Percentiles rank a stretch among this genome's conserved stretches.
These are phyloP conservation scores for Calliphora vicina DNA, from an alignment of 1,140 invertebrate species.

Conservation along the genomic window DNA sequence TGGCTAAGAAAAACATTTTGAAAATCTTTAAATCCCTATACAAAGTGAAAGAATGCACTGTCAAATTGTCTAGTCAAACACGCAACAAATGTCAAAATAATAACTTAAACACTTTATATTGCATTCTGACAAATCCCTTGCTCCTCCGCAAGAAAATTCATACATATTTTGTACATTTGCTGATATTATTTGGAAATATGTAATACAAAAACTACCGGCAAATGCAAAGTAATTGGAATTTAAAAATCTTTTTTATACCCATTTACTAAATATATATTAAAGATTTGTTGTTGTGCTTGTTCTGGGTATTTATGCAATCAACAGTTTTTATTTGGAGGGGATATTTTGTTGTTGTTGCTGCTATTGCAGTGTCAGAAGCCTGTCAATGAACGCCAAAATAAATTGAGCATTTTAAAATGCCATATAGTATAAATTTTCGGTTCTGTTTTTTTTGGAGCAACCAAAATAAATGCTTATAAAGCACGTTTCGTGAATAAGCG, in stretches of 20 bases:
- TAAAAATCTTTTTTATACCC: too few relatives aligned
- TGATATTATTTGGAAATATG: too few relatives aligned
- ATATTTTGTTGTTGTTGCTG: not conserved
- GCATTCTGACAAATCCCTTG: too few relatives aligned
- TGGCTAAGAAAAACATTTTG: too few relatives aligned
- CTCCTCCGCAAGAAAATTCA: too few relatives aligned
- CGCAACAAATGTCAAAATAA: slow-evolving; percentile 2
- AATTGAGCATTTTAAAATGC: not conserved
- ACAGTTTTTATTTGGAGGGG: not conserved
- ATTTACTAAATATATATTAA: not conserved
- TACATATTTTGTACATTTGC: too few relatives aligned
- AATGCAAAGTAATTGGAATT: not conserved
- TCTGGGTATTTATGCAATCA: not conserved
- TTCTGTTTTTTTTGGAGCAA: not conserved
- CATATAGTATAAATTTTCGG: too few relatives aligned
- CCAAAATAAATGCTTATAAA: slow-evolving; percentile 1
- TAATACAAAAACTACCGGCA: not conserved
- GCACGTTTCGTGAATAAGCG: not conserved
- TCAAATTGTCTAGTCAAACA: slow-evolving; percentile 7
- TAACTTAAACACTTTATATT: not conserved
- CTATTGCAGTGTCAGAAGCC: not conserved
- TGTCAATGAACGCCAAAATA: slow-evolving; percentile 1
- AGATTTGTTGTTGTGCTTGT: too few relatives aligned
- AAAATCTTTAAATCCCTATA: too few relatives aligned
- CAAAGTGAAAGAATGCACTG: not conserved